Percentiles rank a stretch among this genome's conserved stretches.
phyloP scores from a whole-genome alignment of 2,113 vertebrate species.

The Alectura lathami region DNA sequence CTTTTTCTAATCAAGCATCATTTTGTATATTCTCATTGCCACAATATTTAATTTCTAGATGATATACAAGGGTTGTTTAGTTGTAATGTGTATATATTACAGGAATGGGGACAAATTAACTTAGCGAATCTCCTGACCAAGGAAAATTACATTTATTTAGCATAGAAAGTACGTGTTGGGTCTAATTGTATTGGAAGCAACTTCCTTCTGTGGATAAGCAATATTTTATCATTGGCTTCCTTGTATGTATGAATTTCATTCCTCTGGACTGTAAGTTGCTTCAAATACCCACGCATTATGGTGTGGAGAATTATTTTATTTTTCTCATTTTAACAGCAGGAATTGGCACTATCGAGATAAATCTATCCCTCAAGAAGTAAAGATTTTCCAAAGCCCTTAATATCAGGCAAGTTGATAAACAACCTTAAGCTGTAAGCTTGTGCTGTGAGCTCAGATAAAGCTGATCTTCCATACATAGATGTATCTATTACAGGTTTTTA shows the following conservation, averaged over 20 bases:
- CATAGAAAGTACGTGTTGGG: background rate
- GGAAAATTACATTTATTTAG: background rate
- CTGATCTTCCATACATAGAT: fast-evolving
- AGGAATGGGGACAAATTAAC: background rate
- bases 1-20: background rate
- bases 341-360: background rate
- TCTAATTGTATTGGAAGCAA: background rate
- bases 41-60: background rate
- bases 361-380: background rate
- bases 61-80: background rate
- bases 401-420: background rate
- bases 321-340: background rate
- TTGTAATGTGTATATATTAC: background rate
- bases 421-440: fast-evolving
- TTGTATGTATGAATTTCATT: background rate
- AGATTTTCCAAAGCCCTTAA: background rate
- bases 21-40: background rate
- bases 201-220: background rate
- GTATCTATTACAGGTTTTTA: background rate
- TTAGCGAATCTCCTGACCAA: background rate
- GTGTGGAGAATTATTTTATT: background rate
- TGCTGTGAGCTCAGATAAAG: background rate
- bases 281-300: background rate
- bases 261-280: background rate
- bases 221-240: background rate